Evolutionary conservation across 2,888 invertebrate species (phyloP), one percentile per base, ranked within the genome.

Genomic region (Lymantria monacha): DNA sequence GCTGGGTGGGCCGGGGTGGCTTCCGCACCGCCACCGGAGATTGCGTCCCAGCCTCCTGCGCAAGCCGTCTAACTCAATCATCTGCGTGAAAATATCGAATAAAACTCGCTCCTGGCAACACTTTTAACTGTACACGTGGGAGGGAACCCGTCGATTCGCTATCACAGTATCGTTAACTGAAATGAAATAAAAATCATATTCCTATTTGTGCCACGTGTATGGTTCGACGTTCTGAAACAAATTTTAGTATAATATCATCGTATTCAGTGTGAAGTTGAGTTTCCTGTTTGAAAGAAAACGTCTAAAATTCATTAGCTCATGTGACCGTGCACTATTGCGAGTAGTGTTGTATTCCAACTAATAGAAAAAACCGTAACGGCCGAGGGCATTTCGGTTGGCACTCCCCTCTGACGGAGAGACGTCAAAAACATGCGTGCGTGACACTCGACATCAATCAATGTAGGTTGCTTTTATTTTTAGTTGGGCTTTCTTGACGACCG

Each of bases 51-150:
- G 81, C 85, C 87, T 86, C 87, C 81, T 82, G 83, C 85, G 81
- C 85, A 81, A 81, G 71, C 77, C 77, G 74, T 66, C 84, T 87
- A 89, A 90, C 88, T 87, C 85, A 88, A 90, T 90, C 83, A 85
- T 79, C 78, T 76, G 76, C 80, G 79, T 82, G 79, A 85, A 88
- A 87, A 88, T 86, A 87, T 85, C 81, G 72, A 83, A 86, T 83
- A 82, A 81, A 83, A 83, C 74, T 76, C 76, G 78, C 81, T 73
- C 74, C 72, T 65, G 71, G 75, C 76, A 70, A 81, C 74, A 78
- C 69, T 80, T 80, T 80, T 76, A 80, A 82, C 70, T 72, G 70
- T 74, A 74, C 74, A 75, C 72, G 68, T 73, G 72, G 61, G 66
- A 72, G 67, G 67, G 62, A 69, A 70, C 66, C 59, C 70, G 66